Percentiles rank a stretch among this genome's conserved stretches.
Conservation (phyloP, 2,888 invertebrate genomes). For the Chaetoderma sp. region DNA sequence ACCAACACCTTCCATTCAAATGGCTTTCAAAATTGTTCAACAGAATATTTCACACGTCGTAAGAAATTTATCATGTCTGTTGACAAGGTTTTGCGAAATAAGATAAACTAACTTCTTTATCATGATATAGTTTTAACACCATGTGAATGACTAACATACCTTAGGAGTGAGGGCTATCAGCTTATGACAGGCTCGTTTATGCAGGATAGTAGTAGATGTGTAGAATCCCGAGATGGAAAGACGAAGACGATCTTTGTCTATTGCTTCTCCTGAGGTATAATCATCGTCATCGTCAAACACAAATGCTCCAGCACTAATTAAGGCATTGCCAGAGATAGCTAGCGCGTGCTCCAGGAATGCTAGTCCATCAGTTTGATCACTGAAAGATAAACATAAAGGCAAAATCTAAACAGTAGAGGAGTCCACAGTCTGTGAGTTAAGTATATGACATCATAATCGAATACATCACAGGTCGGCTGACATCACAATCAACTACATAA, state of each 20-base stretch:
- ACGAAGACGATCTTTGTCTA: conserved; percentile 78
- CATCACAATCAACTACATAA: too few relatives aligned
- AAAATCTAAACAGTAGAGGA: not conserved
- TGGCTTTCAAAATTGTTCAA: too few relatives aligned
- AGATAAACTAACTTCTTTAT: not conserved
- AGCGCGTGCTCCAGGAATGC: conserved; percentile 45
- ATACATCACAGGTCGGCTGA: too few relatives aligned
- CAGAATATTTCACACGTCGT: too few relatives aligned
- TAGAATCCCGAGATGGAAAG: conserved; percentile 72
- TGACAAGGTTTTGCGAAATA: not conserved
- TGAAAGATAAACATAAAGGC: conserved; percentile 5
- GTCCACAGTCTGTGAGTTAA: not conserved
- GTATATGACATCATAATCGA: too few relatives aligned
- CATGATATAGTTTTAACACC: not conserved
- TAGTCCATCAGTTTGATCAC: conserved; percentile 49
- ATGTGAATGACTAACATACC: conserved; percentile 41
- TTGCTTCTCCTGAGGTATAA: conserved; percentile 71
- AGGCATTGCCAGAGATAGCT: conserved; percentile 51
- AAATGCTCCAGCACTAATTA: conserved; percentile 57
- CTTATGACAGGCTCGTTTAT: conserved; percentile 58
- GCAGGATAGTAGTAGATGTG: conserved; percentile 58
- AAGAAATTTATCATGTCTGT: too few relatives aligned
- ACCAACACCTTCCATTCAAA: too few relatives aligned
- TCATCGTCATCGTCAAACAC: conserved; percentile 57
- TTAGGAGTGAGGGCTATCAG: conserved; percentile 66